Evolutionary conservation across 2,113 vertebrate species (phyloP).

Genomic region (Eubucco bourcierii): DNA sequence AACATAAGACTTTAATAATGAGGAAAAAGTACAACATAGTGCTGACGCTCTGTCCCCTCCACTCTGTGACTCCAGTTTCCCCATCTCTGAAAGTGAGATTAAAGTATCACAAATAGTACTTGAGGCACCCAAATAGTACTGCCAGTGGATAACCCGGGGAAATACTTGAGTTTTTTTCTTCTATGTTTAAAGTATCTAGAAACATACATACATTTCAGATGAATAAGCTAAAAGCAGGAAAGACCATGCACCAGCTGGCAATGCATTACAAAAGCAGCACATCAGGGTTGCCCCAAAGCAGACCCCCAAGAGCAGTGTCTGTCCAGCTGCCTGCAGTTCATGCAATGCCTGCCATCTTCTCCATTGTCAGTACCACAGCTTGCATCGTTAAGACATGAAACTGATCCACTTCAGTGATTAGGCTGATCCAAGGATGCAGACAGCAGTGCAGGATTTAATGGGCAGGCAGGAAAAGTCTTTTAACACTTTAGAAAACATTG

Average conservation of each 20-base stretch:
- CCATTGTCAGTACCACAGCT: constrained; percentile 6
- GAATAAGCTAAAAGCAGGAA: neutral
- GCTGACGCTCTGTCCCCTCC: neutral
- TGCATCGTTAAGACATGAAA: constrained; percentile 33
- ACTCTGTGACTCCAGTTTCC: neutral
- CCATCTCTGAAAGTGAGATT: neutral
- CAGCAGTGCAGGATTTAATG: constrained; percentile 56
- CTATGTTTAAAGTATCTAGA: neutral
- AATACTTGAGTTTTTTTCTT: neutral
- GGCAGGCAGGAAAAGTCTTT: constrained; percentile 66
- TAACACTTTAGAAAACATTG: constrained; percentile 65
- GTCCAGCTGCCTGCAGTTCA: neutral
- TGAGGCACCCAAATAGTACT: neutral
- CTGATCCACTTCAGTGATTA: constrained; percentile 58
- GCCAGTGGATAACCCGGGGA: neutral
- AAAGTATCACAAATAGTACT: neutral
- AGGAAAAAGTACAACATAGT: neutral
- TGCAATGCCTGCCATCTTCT: neutral
- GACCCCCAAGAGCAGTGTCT: neutral
- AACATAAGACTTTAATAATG: neutral
- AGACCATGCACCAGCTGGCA: neutral
- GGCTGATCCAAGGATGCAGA: constrained; percentile 58
- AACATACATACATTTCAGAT: neutral
- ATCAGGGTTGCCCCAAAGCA: neutral
- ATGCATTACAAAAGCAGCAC: neutral